Conservation (phyloP, 1,140 invertebrate genomes). For the Brachystomella parvula region DNA sequence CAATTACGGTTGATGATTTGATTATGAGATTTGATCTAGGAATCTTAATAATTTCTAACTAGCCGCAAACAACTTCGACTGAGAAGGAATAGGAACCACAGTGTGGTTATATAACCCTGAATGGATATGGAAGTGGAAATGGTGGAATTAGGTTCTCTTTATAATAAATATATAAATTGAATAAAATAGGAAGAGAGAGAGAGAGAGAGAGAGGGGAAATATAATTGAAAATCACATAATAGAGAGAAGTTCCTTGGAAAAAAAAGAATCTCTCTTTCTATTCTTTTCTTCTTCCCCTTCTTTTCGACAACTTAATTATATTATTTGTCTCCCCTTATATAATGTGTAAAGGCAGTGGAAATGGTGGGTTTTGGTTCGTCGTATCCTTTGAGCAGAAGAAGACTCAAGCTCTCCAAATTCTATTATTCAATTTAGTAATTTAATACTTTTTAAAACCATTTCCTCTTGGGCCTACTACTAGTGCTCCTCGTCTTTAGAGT, state of each 20-base stretch:
- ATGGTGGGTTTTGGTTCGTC: no score
- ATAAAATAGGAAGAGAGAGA: not conserved
- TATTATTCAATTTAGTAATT: slow-evolving; percentile 12
- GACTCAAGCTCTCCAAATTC: not conserved
- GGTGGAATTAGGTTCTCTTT: not conserved
- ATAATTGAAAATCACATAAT: slow-evolving; percentile 8
- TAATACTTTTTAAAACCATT: slow-evolving; percentile 10
- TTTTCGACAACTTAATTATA: slow-evolving; percentile 12
- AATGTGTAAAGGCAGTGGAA: not conserved
- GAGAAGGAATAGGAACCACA: no score
- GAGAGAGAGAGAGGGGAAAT: not conserved
- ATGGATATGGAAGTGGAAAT: not conserved
- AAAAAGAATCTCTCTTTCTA: slow-evolving; percentile 10
- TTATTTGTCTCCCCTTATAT: slow-evolving; percentile 10
- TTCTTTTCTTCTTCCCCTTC: slow-evolving; percentile 11
- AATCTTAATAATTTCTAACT: no score
- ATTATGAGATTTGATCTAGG: no score
- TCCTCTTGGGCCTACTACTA: not conserved
- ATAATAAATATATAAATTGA: slow-evolving; percentile 2
- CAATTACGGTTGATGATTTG: no score
- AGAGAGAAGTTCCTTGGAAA: slow-evolving; percentile 6
- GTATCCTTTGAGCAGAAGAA: no score
- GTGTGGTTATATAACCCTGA: not conserved
- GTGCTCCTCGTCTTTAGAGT: not conserved
- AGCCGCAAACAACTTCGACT: no score